These are phyloP conservation scores for Sthenelais limicola DNA, from an alignment of 2,888 invertebrate species.

Conservation along the genomic window DNA sequence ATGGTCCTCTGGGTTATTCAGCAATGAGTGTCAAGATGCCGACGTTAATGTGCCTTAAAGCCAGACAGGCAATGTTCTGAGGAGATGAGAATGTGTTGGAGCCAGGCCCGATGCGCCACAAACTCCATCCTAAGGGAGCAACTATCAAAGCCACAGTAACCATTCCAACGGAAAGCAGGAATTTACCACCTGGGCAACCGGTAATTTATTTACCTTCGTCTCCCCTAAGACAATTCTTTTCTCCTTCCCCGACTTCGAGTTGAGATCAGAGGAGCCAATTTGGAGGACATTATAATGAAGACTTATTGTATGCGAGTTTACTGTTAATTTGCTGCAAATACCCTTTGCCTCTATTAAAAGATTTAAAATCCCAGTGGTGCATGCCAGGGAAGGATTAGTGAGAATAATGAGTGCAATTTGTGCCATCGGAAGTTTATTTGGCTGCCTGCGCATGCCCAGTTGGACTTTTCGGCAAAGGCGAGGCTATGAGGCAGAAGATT, in stretches of 20 bases:
- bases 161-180: neutral
- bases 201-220: conserved; percentile 1
- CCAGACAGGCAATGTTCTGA: conserved; percentile 19
- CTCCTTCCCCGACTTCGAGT: neutral
- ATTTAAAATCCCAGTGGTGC: conserved; percentile 22
- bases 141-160: conserved; percentile 23
- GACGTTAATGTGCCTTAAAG: conserved; percentile 18
- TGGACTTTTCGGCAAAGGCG: neutral
- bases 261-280: neutral
- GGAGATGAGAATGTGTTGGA: conserved; percentile 6
- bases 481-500: too few species aligned
- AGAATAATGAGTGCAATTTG: conserved; percentile 35
- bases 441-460: conserved; percentile 17
- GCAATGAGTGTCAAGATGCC: neutral
- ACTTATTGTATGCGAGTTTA: conserved; percentile 22
- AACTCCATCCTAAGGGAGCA: neutral
- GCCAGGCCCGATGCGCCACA: conserved; percentile 1
- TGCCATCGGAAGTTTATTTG: conserved; percentile 31
- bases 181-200: conserved; percentile 25
- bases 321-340: conserved; percentile 24
- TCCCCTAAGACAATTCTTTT: conserved; percentile 19
- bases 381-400: conserved; percentile 13
- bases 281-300: conserved; percentile 25
- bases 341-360: conserved; percentile 10
- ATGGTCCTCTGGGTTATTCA: too few species aligned